These are phyloP conservation scores for Chrysoperla carnea DNA, from an alignment of 1,140 invertebrate species.

Conservation along the genomic window DNA sequence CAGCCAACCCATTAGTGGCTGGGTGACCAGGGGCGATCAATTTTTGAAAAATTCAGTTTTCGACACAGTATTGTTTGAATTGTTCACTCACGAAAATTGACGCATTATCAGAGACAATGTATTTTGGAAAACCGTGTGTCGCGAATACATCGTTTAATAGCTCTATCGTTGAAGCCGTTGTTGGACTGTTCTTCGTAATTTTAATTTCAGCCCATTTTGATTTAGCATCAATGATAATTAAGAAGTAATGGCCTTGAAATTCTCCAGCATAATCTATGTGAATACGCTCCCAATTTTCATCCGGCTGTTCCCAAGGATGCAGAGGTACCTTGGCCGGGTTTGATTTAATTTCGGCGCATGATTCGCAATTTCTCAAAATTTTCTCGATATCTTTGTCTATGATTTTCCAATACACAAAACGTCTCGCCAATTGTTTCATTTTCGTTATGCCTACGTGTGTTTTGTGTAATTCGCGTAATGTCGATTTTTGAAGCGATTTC, in stretches of 20 bases:
- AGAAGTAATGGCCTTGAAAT: conserved; percentile 10
- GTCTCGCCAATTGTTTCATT: conserved; percentile 14
- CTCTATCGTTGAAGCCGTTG: conserved; percentile 7
- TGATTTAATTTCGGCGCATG: conserved; percentile 8
- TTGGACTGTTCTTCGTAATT: conserved; percentile 1
- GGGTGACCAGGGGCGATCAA: conserved; percentile 14
- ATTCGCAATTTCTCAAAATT: conserved; percentile 9
- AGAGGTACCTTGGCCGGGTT: conserved; percentile 8
- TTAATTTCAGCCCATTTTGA: conserved; percentile 18
- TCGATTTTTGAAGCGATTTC: neutral
- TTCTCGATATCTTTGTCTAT: conserved; percentile 16
- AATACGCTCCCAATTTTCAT: conserved; percentile 11
- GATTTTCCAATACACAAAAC: conserved; percentile 11
- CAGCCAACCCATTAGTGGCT: conserved; percentile 15
- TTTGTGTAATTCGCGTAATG: neutral
- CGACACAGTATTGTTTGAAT: conserved; percentile 11
- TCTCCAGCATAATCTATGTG: conserved; percentile 15
- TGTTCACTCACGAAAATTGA: conserved; percentile 12
- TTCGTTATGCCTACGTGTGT: conserved; percentile 14
- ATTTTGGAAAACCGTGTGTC: conserved; percentile 11
- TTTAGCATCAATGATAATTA: conserved; percentile 15
- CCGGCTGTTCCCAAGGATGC: conserved; percentile 13
- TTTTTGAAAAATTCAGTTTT: conserved; percentile 13
- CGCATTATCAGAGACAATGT: conserved; percentile 14
- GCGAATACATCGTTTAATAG: conserved; percentile 10